Percentiles rank a stretch among this genome's conserved stretches.
Conservation (phyloP, 2,888 invertebrate genomes). For the Unio delphinus region DNA sequence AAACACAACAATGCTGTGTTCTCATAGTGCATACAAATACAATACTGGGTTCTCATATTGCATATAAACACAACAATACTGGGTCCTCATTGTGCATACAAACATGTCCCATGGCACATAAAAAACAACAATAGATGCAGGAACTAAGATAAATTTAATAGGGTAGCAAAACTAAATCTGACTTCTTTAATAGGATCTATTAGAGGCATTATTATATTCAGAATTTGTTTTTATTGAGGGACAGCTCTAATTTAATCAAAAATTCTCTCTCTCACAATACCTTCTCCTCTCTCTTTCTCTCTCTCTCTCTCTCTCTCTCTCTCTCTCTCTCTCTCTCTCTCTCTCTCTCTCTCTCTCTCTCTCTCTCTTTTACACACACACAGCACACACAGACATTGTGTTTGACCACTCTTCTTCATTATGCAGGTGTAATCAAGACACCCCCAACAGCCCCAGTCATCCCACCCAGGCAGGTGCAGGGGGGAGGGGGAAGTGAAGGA, state of each 20-base stretch:
- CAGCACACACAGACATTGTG: constrained; percentile 3
- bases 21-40: no score
- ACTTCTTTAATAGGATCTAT: no score
- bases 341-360: constrained; percentile 15
- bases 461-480: constrained; percentile 78
- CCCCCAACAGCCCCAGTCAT: constrained; percentile 75
- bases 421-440: constrained; percentile 23
- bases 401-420: background rate
- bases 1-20: no score
- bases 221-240: no score
- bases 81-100: no score
- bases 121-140: no score
- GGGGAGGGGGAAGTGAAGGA: constrained; percentile 91
- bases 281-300: constrained; percentile 6
- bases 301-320: constrained; percentile 16
- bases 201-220: no score
- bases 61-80: no score
- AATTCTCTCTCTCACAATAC: background rate
- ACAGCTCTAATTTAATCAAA: background rate
- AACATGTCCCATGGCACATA: no score
- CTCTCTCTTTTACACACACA: constrained; percentile 9
- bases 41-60: no score
- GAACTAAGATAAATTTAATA: no score
- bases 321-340: constrained; percentile 12
- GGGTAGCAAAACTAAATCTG: no score